Conservation (phyloP, 1,140 invertebrate genomes). For the Stegodyphus dumicola region DNA sequence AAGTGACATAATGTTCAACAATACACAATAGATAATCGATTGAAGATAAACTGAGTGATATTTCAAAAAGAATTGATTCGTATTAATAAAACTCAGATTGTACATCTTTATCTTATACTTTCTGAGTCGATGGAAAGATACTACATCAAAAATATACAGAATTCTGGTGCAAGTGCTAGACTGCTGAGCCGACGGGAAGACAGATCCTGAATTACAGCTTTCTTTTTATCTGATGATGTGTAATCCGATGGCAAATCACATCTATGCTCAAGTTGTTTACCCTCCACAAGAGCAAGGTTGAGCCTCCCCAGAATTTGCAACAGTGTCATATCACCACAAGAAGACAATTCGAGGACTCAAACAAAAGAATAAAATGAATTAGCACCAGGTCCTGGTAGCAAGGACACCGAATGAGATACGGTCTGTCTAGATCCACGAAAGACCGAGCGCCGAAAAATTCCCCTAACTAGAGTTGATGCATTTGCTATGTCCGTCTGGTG, state of each 20-base stretch:
- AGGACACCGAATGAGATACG: constrained; percentile 29
- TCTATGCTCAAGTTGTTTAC: not conserved
- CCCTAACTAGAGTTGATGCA: constrained; percentile 46
- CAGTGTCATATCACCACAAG: not conserved
- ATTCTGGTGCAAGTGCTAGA: no score
- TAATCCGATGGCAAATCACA: constrained; percentile 41
- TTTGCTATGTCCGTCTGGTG: constrained; percentile 19
- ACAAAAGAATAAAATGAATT: constrained; percentile 45
- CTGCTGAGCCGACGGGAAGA: not conserved
- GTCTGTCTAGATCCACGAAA: constrained; percentile 1
- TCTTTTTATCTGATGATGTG: constrained; percentile 30
- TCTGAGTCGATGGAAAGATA: no score
- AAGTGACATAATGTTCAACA: no score
- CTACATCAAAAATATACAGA: no score
- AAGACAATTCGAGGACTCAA: constrained; percentile 8
- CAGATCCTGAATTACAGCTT: constrained; percentile 15
- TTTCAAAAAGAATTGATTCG: no score
- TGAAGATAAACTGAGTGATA: no score
- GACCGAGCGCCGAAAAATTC: constrained; percentile 2
- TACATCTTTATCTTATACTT: no score
- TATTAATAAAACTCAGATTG: no score
- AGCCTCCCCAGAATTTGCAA: constrained; percentile 17
- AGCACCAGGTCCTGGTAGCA: constrained; percentile 22
- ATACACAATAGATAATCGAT: no score
- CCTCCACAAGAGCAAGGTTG: not conserved